Conservation (phyloP, 2,888 invertebrate genomes). For the Synergus umbraculus region DNA sequence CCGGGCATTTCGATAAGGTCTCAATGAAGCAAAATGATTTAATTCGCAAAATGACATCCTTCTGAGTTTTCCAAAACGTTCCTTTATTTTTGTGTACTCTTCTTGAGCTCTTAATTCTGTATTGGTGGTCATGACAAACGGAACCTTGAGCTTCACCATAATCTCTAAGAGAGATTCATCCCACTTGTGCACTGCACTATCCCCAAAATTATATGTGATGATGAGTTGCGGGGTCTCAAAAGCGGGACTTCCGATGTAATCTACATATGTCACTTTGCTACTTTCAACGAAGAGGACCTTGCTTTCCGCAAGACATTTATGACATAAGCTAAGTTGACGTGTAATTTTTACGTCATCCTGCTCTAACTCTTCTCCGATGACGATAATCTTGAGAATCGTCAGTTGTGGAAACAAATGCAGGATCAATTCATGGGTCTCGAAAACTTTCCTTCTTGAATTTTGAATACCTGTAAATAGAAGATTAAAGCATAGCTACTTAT, state of each 20-base stretch:
- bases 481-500: background rate
- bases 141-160: background rate
- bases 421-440: background rate
- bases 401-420: constrained; percentile 13
- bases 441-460: background rate
- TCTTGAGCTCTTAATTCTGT: background rate
- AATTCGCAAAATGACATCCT: background rate
- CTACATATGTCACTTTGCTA: background rate
- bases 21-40: background rate
- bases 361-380: background rate
- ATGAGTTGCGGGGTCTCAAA: constrained; percentile 8
- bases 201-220: constrained; percentile 11
- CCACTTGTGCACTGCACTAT: background rate
- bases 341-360: background rate
- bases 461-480: background rate
- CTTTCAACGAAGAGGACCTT: background rate
- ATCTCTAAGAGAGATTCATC: background rate
- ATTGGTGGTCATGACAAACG: constrained; percentile 5
- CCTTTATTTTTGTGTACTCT: background rate
- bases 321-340: background rate
- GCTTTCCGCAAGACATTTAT: background rate
- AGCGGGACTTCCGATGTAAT: background rate
- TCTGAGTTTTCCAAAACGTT: background rate
- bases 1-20: background rate
- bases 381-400: background rate